Evolutionary conservation across 2,888 invertebrate species (phyloP).

Genomic region (Beris morrisii): DNA sequence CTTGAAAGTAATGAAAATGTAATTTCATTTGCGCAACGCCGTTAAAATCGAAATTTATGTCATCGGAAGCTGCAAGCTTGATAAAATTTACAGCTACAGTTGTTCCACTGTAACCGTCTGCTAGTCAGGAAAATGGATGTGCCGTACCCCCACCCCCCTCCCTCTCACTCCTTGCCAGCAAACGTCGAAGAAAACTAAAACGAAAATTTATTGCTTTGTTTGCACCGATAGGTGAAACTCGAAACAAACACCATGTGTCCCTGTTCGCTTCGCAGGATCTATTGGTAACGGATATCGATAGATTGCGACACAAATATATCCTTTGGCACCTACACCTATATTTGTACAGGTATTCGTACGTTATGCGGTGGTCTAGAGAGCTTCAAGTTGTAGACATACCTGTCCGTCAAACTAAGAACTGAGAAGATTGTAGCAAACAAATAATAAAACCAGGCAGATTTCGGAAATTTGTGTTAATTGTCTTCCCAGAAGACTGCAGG

Average conservation of each 20-base stretch:
- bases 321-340: no score
- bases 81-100: constrained; percentile 27
- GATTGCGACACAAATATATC: no score
- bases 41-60: constrained; percentile 30
- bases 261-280: constrained; percentile 1
- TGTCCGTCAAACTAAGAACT: no score
- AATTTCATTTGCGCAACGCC: constrained; percentile 29
- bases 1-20: constrained; percentile 28
- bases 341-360: no score
- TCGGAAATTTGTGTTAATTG: no score
- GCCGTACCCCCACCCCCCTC: background rate
- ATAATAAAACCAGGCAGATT: no score
- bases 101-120: constrained; percentile 13
- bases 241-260: constrained; percentile 33
- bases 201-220: constrained; percentile 45
- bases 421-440: no score
- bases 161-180: constrained; percentile 6
- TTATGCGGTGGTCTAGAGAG: no score
- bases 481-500: no score
- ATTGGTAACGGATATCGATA: no score
- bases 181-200: constrained; percentile 42
- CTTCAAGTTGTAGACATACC: no score
- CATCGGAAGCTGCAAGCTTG: constrained; percentile 23
- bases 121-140: background rate
- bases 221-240: constrained; percentile 44